Evolutionary conservation across 2,888 invertebrate species (phyloP), one percentile per base, ranked within the genome.

Genomic region (Phyllotreta cruciferae): DNA sequence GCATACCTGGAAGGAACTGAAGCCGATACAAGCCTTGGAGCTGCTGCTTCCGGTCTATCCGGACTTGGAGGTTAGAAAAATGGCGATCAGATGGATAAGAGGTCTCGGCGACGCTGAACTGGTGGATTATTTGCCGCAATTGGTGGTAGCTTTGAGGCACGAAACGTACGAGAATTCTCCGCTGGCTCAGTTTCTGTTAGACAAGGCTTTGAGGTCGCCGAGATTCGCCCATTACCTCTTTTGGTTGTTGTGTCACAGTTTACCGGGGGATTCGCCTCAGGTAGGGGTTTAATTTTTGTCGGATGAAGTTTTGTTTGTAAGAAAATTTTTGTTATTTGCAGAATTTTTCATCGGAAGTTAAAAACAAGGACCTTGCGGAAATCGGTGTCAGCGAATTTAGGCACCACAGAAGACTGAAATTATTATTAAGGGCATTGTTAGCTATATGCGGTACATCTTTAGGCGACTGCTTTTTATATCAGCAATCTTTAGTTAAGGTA

Each of bases 201-300:
- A 94, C 66, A 88, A 94, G 65, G 90, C 96, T 0, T 83, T 96
- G 62, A 85, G 89, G 36, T 94, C 94, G 10, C 93, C 97, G 0
- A 87, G 96, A 57, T 92, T 98, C 56, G 96, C 98, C 1, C 98
- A 98, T 82, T 90, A 92, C 74, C 85, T 98, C 72, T 98, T 97
- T 81, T 99, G 98, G 98, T 84, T 94, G 66, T 81, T 95, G 60
- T 91, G 92, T 42, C 94, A 94, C 76, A 90, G 90, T 42, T 82
- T 94, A 68, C 94, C 94, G 0, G 92, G 92, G 39, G 85, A 87
- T 76, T 88, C 89, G 71, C 92, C 93, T 24, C 93, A 93, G 84
- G 93, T 92, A 82, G 2, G 24, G 24, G 24, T 37, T 53, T 41
- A 60, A 13, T 37, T 34, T 14, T 8, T 9, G 41, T 62, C 44